Percentiles rank a stretch among this genome's conserved stretches.
These are phyloP conservation scores for Apolygus lucorum DNA, from an alignment of 1,140 invertebrate genomes.

Conservation along the genomic window DNA sequence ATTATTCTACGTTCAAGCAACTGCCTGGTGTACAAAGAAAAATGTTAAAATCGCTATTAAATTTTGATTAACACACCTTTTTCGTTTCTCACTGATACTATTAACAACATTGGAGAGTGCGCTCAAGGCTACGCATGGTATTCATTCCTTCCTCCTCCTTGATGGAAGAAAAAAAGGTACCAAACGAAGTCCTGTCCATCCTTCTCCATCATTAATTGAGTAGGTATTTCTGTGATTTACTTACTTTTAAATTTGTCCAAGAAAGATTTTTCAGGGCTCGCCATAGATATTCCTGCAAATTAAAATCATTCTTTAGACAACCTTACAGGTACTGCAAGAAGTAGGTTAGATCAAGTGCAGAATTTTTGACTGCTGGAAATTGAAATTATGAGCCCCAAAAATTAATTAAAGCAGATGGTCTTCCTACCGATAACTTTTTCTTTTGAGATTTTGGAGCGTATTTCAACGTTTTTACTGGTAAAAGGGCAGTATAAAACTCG, in stretches of 20 bases:
- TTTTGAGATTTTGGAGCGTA: not conserved
- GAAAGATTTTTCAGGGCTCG: not conserved
- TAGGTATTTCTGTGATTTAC: not conserved
- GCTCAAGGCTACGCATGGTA: not conserved
- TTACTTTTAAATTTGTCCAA: conserved; percentile 11
- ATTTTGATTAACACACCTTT: too few relatives aligned
- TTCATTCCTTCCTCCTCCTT: not conserved
- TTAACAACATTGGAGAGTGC: too few relatives aligned
- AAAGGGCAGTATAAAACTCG: too few relatives aligned
- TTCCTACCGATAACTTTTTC: too few relatives aligned
- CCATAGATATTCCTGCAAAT: not conserved
- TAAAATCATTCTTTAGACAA: not conserved
- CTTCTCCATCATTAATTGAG: not conserved
- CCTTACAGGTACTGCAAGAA: not conserved
- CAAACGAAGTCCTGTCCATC: not conserved
- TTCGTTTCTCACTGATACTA: too few relatives aligned
- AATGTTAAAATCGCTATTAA: too few relatives aligned
- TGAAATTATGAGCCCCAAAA: too few relatives aligned
- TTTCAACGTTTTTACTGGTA: not conserved
- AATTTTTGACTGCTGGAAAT: too few relatives aligned
- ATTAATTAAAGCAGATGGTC: too few relatives aligned
- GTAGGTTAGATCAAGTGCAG: not conserved
- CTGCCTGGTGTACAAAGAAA: too few relatives aligned
- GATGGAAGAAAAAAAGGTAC: not conserved
- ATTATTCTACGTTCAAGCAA: too few relatives aligned